Base-by-base conservation (phyloP, 2,888 invertebrate species). In the Pogonocherus hispidulus region DNA sequence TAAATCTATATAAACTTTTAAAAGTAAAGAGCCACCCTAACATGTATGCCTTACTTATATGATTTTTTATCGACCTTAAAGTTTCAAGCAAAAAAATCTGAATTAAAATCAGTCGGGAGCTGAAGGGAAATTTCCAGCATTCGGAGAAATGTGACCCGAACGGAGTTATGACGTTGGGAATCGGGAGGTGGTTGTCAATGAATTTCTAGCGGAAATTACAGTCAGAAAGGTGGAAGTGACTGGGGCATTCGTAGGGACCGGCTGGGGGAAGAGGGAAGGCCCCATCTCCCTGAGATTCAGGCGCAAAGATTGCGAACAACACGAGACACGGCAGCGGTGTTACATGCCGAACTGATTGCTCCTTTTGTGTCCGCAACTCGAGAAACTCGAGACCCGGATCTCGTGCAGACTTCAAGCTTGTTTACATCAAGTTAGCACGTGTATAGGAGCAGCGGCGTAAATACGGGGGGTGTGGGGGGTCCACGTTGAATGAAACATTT, bases 361-460 rank as follows among this genome's bases (percentile, higher is more conserved):
- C 72, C 73, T 75, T 75, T 75, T 76, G 75, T 76, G 72, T 75
- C 69, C 67, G 72, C 73, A 66, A 67, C 65, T 73, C 57, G 37
- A 47, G 63, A 63, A 63, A 54, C 51, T 62, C 51, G 47, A 62
- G 46, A 67, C 70, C 69, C 63, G 73, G 67, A 71, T 69, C 64
- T 71, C 37, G 59, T 44, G 65, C 66, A 64, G 63, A 63, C 64
- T 69, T 18, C 51, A 56, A 69, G 60, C 62, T 55, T 73, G 73
- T 73, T 69, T 73, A 69, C 71, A 71, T 57, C 69, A 64, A 68
- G 55, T 72, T 70, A 68, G 55, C 65, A 55, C 71, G 66, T 69
- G 64, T 71, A 47, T n/a, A 46, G n/a, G 9, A 37, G 41, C 41
- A 4, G 16, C 16, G 22, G 52, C 2, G 14, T 56, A 56, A 19